Evolutionary conservation across 2,797 vertebrate genomes (phyloP).

Genomic region (Crossoptilon crossoptilon): DNA sequence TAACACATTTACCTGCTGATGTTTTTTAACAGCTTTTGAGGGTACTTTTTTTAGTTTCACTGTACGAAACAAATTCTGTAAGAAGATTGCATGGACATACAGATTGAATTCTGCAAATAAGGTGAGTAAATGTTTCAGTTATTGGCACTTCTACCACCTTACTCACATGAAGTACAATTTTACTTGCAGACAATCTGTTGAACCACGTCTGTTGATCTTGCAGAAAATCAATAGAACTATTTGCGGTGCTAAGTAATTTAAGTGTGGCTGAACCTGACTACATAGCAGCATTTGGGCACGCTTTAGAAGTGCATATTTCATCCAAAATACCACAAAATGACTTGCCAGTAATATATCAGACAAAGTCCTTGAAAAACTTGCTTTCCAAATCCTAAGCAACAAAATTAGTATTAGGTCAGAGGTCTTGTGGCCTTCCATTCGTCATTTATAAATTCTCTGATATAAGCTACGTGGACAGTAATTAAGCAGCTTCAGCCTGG

Average conservation of each 20-base stretch:
- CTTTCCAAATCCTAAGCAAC: conserved; percentile 18
- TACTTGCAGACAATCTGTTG: conserved; percentile 59
- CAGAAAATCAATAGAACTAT: conserved; percentile 59
- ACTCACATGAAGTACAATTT: conserved; percentile 41
- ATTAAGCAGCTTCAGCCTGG: neutral
- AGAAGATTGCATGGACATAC: neutral
- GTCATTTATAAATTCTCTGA: neutral
- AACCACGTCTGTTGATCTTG: conserved; percentile 47
- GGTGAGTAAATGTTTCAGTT: conserved; percentile 48
- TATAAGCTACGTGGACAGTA: neutral
- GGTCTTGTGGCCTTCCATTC: neutral
- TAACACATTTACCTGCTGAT: neutral
- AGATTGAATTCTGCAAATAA: conserved; percentile 8
- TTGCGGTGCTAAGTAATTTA: conserved; percentile 52
- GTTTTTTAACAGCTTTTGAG: neutral
- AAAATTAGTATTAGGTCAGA: conserved; percentile 15
- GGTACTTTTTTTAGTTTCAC: neutral
- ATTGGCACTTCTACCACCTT: conserved; percentile 42
- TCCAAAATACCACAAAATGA: conserved; percentile 34
- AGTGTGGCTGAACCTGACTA: conserved; percentile 56
- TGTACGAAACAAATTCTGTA: neutral
- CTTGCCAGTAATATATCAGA: conserved; percentile 17
- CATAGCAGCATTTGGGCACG: conserved; percentile 25
- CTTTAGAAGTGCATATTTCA: conserved; percentile 16
- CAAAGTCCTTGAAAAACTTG: neutral